phyloP scores from a whole-genome alignment of 2,113 vertebrate genomes.

The Sebastes fasciatus region DNA sequence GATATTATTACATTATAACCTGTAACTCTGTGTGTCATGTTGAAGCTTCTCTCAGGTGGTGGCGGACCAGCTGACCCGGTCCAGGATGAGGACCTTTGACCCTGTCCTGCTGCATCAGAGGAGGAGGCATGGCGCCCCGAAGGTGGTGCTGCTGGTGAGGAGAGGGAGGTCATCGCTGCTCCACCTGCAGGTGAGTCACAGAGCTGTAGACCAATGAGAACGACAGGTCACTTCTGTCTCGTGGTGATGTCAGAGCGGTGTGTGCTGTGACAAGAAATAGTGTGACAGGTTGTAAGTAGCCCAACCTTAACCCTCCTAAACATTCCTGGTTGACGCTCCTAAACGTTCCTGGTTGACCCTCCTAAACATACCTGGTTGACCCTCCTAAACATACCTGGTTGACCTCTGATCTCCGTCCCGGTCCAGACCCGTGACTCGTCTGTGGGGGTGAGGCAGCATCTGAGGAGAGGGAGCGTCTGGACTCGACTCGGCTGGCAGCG shows the following conservation, averaged over 20 bases:
- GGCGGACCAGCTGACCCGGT: conserved; percentile 5
- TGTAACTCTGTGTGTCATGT: neutral
- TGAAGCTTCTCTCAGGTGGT: conserved; percentile 64
- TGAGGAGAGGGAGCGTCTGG: conserved; percentile 73
- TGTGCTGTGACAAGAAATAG: too few relatives aligned
- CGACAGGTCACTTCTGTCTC: neutral
- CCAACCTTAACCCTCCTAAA: neutral
- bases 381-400: neutral
- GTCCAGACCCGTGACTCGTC: neutral
- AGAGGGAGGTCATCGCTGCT: rapidly evolving
- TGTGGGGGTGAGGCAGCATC: neutral
- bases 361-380: neutral
- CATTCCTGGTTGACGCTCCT: too few relatives aligned
- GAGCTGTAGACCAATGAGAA: neutral
- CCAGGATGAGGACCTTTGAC: conserved; percentile 3
- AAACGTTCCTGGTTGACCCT: too few relatives aligned
- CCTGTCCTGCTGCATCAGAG: neutral
- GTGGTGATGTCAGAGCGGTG: neutral
- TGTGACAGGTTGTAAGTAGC: too few relatives aligned
- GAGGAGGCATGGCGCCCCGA: rapidly evolving
- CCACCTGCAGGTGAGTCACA: conserved; percentile 25
- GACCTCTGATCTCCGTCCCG: neutral
- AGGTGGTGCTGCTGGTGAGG: conserved; percentile 1
- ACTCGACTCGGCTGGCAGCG: conserved; percentile 83
- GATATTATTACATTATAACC: neutral